A percentile compares a stretch with the other conserved stretches of the same genome.
Conservation (phyloP, 2,113 vertebrate species). For the Formicarius rufipectus region DNA sequence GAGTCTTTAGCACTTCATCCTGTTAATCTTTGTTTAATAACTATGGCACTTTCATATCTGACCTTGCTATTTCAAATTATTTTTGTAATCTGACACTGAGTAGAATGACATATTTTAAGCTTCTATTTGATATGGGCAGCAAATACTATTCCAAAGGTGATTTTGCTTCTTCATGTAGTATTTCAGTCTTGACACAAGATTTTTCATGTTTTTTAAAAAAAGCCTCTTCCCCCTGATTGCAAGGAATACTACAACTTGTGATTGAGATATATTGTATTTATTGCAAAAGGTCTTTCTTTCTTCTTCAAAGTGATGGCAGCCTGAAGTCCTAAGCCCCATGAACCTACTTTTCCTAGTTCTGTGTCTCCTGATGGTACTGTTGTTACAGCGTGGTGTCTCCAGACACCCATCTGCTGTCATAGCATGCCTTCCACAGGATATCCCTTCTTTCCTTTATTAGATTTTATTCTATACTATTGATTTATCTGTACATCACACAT, state of each 20-base stretch:
- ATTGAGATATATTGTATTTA: background rate
- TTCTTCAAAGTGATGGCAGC: background rate
- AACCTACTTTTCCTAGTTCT: background rate
- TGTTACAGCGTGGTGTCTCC: background rate
- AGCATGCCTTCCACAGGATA: background rate
- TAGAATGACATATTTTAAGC: background rate
- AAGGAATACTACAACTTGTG: background rate
- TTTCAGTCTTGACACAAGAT: background rate
- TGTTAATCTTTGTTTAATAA: background rate
- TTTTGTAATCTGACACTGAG: background rate
- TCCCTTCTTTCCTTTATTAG: background rate
- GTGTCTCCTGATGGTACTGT: background rate
- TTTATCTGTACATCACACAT: background rate
- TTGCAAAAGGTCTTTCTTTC: background rate
- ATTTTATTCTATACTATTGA: background rate
- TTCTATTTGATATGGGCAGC: background rate
- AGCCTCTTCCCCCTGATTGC: background rate
- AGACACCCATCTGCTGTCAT: background rate
- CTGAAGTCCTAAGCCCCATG: background rate
- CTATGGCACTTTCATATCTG: background rate
- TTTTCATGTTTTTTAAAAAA: background rate
- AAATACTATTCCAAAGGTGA: background rate
- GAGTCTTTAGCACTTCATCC: background rate
- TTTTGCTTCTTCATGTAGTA: background rate
- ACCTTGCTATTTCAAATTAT: background rate